Evolutionary conservation across 2,113 vertebrate species (phyloP).

Genomic region (Nycticryphes semicollaris): DNA sequence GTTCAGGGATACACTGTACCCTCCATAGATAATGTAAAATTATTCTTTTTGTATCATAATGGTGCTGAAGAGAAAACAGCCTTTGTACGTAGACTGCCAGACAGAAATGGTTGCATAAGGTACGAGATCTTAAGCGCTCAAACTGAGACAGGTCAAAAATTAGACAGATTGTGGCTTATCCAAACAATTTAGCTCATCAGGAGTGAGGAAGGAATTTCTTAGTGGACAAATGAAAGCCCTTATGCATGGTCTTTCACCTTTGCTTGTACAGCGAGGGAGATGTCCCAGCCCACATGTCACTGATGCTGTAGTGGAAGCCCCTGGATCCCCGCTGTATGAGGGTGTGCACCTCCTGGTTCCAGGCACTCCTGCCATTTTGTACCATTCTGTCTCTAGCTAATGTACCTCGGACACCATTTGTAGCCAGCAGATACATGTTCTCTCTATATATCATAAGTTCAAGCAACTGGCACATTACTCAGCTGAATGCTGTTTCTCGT

Average conservation of each 20-base stretch:
- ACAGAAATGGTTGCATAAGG: background rate
- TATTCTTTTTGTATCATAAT: background rate
- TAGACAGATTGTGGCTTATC: background rate
- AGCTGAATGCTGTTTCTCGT: background rate
- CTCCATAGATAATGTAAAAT: background rate
- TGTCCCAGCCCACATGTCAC: accelerated
- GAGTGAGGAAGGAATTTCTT: background rate
- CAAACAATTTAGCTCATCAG: background rate
- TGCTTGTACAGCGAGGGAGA: background rate
- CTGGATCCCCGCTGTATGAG: accelerated
- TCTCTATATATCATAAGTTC: background rate
- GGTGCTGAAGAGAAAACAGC: background rate
- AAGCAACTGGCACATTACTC: background rate
- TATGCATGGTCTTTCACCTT: background rate
- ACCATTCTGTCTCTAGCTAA: background rate
- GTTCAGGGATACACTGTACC: background rate
- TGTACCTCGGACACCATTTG: background rate
- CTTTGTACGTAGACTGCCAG: background rate
- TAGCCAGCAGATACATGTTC: background rate
- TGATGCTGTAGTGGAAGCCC: background rate
- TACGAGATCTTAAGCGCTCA: background rate
- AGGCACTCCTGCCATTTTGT: background rate
- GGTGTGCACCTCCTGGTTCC: background rate
- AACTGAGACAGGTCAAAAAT: background rate
- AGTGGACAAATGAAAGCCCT: background rate